These are phyloP conservation scores for Sebastes hubbsi DNA, from an alignment of 2,797 vertebrate species.

Conservation along the genomic window DNA sequence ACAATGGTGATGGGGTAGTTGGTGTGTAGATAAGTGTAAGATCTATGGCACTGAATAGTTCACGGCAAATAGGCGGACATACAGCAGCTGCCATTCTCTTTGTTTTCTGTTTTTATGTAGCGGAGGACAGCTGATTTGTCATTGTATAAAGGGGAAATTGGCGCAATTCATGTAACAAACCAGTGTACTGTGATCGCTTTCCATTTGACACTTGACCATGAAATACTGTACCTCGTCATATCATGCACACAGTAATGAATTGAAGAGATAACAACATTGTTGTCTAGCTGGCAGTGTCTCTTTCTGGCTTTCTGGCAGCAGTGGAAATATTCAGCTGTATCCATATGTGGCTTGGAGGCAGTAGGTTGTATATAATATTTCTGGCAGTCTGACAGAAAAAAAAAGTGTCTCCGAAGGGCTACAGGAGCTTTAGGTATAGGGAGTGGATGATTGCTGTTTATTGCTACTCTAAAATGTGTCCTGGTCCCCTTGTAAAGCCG, in stretches of 20 bases:
- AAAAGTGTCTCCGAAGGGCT: constrained; percentile 5
- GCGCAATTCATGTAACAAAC: neutral
- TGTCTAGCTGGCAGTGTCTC: constrained; percentile 5
- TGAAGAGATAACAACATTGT: neutral
- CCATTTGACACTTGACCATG: constrained; percentile 1
- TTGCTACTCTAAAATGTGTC: constrained; percentile 48
- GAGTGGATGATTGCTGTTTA: constrained; percentile 55
- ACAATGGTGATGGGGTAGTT: neutral
- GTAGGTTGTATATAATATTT: constrained; percentile 28
- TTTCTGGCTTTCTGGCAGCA: neutral
- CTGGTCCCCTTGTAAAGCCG: constrained; percentile 35
- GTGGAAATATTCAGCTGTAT: constrained; percentile 3
- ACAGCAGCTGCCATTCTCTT: neutral
- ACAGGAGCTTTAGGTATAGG: constrained; percentile 20
- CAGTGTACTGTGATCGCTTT: neutral
- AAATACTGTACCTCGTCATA: neutral
- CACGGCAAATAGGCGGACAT: neutral
- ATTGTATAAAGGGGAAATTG: neutral
- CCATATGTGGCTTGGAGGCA: constrained; percentile 13
- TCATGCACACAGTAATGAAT: neutral
- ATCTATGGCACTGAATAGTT: constrained; percentile 10
- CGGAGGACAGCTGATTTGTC: neutral
- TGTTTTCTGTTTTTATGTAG: neutral
- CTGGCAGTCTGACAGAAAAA: constrained; percentile 27
- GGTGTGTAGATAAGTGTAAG: neutral